Base-by-base conservation (phyloP, 2,888 invertebrate genomes). In the Oxyteleia sp. region DNA sequence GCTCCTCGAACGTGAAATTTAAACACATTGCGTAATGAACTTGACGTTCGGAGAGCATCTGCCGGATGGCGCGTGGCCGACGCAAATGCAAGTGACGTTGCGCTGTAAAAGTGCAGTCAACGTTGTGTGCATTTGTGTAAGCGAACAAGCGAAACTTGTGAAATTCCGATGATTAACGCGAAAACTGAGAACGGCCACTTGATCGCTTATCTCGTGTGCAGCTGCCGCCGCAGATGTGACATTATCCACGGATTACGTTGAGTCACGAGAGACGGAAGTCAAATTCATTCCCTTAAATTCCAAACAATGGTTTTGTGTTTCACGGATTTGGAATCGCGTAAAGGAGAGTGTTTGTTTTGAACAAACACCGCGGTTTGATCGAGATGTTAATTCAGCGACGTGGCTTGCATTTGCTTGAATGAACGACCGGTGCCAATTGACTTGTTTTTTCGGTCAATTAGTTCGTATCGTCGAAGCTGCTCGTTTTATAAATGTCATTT, bases 21-120 rank as follows among this genome's bases (percentile, higher is more conserved):
- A 43, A 61, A 61, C 16, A 29, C 3, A 26, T 61, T 61, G 61
- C 61, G 16, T 29, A 61, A 61, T 26, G 5, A 53, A 45, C 29
- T 61, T 61, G 45, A 45, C 10, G 45, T 45, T 61, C 43, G 45
- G 23, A 45, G 45, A 45, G 45, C 61, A 61, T 61, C 61, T 61
- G 59, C 41, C 16, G 41, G 41, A 23, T 32, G 15, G 8, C 11
- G 4, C 32, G 32, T 8, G 32, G 8, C 8, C 32, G 1, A 1
- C 32, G 32, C 38, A 35, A 38, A 38, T 38, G 57, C 20, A 20
- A 38, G 7, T 57, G 35, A 35, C n/a, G 16, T 16, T 4, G 35
- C 18, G 38, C 20, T 20, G 38, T 38, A 38, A 57, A 57, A 7
- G 16, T 38, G 38, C 4, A 2, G 57, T 18, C 57, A 38, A 59